Conservation (phyloP, 1,140 invertebrate species). For the Nasonia vitripennis region DNA sequence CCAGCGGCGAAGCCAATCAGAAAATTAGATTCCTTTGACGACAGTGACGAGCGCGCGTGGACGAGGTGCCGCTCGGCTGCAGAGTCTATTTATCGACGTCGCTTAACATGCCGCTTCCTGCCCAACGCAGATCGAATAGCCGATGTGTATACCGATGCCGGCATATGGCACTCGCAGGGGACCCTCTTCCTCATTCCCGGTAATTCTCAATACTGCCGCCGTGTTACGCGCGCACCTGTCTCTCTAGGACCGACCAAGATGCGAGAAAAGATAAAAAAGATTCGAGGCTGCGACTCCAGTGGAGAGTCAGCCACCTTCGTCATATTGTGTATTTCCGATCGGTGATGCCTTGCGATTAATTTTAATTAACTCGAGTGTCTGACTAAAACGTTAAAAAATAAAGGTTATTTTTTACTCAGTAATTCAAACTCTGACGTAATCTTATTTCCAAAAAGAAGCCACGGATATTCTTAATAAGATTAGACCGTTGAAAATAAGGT, state of each 20-base stretch:
- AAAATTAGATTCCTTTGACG: conserved; percentile 56
- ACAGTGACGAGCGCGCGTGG: conserved; percentile 48
- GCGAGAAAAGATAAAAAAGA: background rate
- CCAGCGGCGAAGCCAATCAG: conserved; percentile 38
- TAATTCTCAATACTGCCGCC: conserved; percentile 47
- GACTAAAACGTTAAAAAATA: too few relatives aligned
- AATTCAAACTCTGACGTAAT: too few relatives aligned
- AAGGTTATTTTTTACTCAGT: too few relatives aligned
- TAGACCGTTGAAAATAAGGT: background rate
- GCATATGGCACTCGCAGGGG: conserved; percentile 62
- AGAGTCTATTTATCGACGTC: conserved; percentile 58
- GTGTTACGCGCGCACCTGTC: conserved; percentile 63
- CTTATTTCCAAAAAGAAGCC: too few relatives aligned
- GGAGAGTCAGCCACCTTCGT: too few relatives aligned
- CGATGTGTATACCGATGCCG: conserved; percentile 32
- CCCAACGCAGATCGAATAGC: conserved; percentile 33
- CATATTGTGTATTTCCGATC: background rate
- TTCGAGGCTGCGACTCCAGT: background rate
- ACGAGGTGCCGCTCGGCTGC: conserved; percentile 8
- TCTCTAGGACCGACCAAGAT: background rate
- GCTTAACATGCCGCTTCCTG: conserved; percentile 62
- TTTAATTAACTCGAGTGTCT: too few relatives aligned
- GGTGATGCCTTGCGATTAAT: background rate
- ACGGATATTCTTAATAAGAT: too few relatives aligned
- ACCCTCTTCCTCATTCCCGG: conserved; percentile 15